A percentile compares a stretch with the other conserved stretches of the same genome.
Evolutionary conservation across 2,888 invertebrate genomes (phyloP).

Genomic region (Dioctria linearis): DNA sequence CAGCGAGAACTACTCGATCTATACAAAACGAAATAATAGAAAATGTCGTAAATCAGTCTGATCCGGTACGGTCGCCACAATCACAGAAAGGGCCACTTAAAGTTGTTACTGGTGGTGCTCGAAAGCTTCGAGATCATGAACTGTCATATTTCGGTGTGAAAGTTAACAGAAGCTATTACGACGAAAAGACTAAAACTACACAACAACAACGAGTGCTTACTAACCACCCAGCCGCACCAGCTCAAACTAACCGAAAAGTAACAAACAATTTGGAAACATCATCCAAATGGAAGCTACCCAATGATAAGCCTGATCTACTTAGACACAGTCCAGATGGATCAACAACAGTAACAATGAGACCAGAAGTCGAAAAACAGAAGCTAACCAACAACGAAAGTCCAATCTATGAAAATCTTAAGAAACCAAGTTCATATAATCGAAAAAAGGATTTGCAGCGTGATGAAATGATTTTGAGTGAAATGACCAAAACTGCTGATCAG

Average conservation of each 20-base stretch:
- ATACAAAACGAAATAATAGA: constrained; percentile 20
- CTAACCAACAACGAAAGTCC: constrained; percentile 61
- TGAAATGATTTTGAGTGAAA: constrained; percentile 73
- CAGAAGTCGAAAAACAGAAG: constrained; percentile 49
- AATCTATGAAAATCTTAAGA: constrained; percentile 67
- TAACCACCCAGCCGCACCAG: background rate
- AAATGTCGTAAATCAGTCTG: constrained; percentile 1
- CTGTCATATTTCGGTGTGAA: constrained; percentile 75
- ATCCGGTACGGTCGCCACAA: constrained; percentile 33
- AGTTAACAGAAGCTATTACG: constrained; percentile 54
- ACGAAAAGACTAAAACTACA: constrained; percentile 35
- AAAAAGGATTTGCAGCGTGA: constrained; percentile 68
- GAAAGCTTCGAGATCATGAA: constrained; percentile 75
- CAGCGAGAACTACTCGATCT: constrained; percentile 47
- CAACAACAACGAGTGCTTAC: constrained; percentile 14
- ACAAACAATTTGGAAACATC: constrained; percentile 55
- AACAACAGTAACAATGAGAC: constrained; percentile 59
- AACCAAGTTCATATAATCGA: constrained; percentile 64
- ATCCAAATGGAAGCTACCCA: constrained; percentile 66
- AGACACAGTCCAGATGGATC: constrained; percentile 67
- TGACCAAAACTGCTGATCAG: constrained; percentile 75
- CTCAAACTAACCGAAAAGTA: constrained; percentile 55
- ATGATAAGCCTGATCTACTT: constrained; percentile 69
- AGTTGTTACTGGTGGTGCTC: constrained; percentile 69
- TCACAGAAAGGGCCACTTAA: constrained; percentile 62